These are phyloP conservation scores for Ormyrus nitidulus DNA, from an alignment of 2,888 invertebrate species.

Conservation along the genomic window DNA sequence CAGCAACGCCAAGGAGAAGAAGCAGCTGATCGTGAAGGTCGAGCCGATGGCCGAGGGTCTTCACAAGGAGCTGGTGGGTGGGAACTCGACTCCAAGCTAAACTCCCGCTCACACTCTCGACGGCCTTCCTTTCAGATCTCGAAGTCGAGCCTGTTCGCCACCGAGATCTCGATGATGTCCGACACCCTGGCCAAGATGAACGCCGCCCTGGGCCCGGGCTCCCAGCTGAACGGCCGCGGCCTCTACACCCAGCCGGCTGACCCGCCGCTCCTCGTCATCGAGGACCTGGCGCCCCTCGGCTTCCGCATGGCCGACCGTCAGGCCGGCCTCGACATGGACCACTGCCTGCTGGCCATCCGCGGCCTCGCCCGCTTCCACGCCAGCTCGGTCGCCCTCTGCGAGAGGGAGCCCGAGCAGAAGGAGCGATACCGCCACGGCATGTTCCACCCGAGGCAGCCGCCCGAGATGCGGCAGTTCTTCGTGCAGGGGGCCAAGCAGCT, in stretches of 20 bases:
- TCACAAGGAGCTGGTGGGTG: slow-evolving; percentile 69
- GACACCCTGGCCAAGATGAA: slow-evolving; percentile 68
- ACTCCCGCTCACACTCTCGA: slow-evolving; percentile 60
- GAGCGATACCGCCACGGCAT: slow-evolving; percentile 61
- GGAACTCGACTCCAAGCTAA: slow-evolving; percentile 56
- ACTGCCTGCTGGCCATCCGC: slow-evolving; percentile 76
- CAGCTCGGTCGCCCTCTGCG: slow-evolving; percentile 77
- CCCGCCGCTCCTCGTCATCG: slow-evolving; percentile 75
- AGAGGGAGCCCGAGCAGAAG: slow-evolving; percentile 71
- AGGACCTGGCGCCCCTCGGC: slow-evolving; percentile 77
- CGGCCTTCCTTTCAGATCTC: slow-evolving; percentile 62
- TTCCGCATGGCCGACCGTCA: slow-evolving; percentile 78
- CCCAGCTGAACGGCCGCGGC: slow-evolving; percentile 67
- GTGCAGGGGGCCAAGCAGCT: slow-evolving; percentile 51
- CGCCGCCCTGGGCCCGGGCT: slow-evolving; percentile 58
- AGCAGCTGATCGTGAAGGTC: slow-evolving; percentile 67
- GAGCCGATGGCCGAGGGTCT: slow-evolving; percentile 74
- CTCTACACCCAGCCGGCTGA: slow-evolving; percentile 68
- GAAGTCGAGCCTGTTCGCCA: slow-evolving; percentile 62
- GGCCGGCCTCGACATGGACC: slow-evolving; percentile 78
- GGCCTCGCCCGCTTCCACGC: slow-evolving; percentile 79
- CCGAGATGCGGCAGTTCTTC: slow-evolving; percentile 61
- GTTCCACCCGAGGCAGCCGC: slow-evolving; percentile 54
- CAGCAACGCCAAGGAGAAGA: slow-evolving; percentile 59
- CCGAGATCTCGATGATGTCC: slow-evolving; percentile 70